Evolutionary conservation across 2,888 invertebrate genomes (phyloP).

Genomic region (Baccha elongata): DNA sequence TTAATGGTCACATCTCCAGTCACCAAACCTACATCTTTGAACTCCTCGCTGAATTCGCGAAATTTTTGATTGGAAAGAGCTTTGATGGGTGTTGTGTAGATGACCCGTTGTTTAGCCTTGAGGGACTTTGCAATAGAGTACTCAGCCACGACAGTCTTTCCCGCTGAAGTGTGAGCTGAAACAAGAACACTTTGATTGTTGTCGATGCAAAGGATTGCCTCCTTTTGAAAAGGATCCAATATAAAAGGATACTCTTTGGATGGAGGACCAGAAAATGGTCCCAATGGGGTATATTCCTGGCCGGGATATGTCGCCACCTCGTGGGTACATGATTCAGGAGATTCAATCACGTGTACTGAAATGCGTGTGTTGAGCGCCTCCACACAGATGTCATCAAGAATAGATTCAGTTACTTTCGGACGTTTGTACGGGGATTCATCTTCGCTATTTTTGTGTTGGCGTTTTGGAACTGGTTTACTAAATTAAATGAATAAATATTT

Average conservation of each 20-base stretch:
- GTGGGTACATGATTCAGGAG: slow-evolving; percentile 96
- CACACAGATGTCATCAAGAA: slow-evolving; percentile 84
- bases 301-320: slow-evolving; percentile 97
- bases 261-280: slow-evolving; percentile 86
- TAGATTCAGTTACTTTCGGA: slow-evolving; percentile 78
- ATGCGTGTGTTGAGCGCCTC: slow-evolving; percentile 91
- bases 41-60: slow-evolving; percentile 98
- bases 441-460: slow-evolving; percentile 45
- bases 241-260: slow-evolving; percentile 97
- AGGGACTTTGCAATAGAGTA: slow-evolving; percentile 97
- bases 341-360: slow-evolving; percentile 93
- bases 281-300: slow-evolving; percentile 88
- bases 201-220: slow-evolving; percentile 97
- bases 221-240: slow-evolving; percentile 98
- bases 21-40: slow-evolving; percentile 98
- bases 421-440: slow-evolving; percentile 51
- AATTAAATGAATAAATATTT: not conserved
- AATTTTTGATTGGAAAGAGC: slow-evolving; percentile 99
- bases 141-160: slow-evolving; percentile 99
- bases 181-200: slow-evolving; percentile 99
- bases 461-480: slow-evolving; percentile 61
- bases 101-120: slow-evolving; percentile 97
- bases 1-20: slow-evolving; percentile 99
- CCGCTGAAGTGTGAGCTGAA: slow-evolving; percentile 99
- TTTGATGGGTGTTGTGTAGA: slow-evolving; percentile 99